These are phyloP conservation scores for Leptinotarsa haldemani DNA, from an alignment of 2,888 invertebrate genomes.

Conservation along the genomic window DNA sequence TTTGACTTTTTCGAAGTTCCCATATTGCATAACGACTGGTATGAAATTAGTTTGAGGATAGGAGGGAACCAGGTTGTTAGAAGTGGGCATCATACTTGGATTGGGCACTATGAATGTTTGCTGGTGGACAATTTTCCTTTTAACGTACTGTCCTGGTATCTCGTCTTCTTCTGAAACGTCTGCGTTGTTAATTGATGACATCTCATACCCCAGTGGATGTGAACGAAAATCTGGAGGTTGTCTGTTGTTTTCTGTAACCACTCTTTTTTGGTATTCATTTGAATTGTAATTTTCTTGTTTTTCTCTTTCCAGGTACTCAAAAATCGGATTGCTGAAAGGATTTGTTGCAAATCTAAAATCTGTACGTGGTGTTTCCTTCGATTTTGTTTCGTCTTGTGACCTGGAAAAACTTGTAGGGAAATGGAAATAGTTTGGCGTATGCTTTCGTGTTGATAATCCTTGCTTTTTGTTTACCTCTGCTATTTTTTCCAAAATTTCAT, in stretches of 20 bases:
- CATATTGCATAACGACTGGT: slow-evolving; percentile 12
- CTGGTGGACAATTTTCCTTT: slow-evolving; percentile 62
- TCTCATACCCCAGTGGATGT: slow-evolving; percentile 36
- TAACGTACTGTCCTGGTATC: slow-evolving; percentile 59
- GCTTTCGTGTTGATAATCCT: slow-evolving; percentile 58
- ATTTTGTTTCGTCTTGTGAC: slow-evolving; percentile 38
- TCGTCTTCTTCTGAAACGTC: slow-evolving; percentile 53
- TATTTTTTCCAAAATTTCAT: slow-evolving; percentile 70
- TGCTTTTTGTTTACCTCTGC: slow-evolving; percentile 68
- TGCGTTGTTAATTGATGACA: slow-evolving; percentile 43
- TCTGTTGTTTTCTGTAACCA: slow-evolving; percentile 25
- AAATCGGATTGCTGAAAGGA: slow-evolving; percentile 58
- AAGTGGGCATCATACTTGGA: slow-evolving; percentile 34
- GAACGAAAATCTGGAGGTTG: slow-evolving; percentile 36
- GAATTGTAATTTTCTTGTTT: slow-evolving; percentile 30
- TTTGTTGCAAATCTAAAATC: slow-evolving; percentile 54
- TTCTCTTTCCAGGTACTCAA: slow-evolving; percentile 57
- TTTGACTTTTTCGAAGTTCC: background rate
- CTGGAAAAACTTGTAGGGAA: slow-evolving; percentile 54
- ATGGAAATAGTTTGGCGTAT: slow-evolving; percentile 50
- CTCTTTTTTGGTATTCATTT: slow-evolving; percentile 23
- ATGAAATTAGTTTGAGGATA: slow-evolving; percentile 9
- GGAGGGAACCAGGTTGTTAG: background rate
- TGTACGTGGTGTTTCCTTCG: slow-evolving; percentile 39
- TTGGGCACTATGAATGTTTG: slow-evolving; percentile 57